Evolutionary conservation across 1,140 invertebrate genomes (phyloP).

Genomic region (Platorchestia sp.): DNA sequence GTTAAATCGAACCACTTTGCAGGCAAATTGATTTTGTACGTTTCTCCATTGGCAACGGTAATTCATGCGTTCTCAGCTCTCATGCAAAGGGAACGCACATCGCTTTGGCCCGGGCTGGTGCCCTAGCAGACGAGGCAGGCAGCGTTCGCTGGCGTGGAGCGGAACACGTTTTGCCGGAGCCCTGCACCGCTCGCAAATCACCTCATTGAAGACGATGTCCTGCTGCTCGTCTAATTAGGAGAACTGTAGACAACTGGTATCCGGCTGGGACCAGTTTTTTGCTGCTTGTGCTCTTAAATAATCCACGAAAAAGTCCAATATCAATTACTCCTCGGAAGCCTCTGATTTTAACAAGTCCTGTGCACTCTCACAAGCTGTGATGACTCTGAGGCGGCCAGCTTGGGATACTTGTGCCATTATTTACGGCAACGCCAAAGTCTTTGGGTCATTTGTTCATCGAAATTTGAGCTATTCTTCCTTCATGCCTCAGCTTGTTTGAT

Average conservation of each 20-base stretch:
- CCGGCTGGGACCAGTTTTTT: conserved; percentile 47
- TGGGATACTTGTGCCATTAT: conserved; percentile 45
- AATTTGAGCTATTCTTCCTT: conserved; percentile 10
- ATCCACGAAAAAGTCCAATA: conserved; percentile 53
- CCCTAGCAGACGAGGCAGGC: neutral
- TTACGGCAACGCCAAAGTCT: conserved; percentile 23
- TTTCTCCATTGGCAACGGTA: neutral
- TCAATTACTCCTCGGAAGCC: conserved; percentile 55
- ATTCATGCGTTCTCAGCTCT: neutral
- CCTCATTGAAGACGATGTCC: conserved; percentile 51
- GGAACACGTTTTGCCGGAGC: conserved; percentile 22
- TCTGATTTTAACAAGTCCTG: conserved; percentile 55
- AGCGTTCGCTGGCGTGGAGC: conserved; percentile 30
- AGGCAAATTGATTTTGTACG: neutral
- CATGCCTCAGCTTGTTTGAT: neutral
- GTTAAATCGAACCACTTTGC: neutral
- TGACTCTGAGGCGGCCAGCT: conserved; percentile 45
- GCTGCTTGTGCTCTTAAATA: conserved; percentile 47
- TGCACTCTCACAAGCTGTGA: conserved; percentile 54
- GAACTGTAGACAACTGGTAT: conserved; percentile 52
- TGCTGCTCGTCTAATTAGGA: conserved; percentile 54
- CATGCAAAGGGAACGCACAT: neutral
- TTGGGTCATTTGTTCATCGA: neutral
- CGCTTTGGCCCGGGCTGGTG: neutral
- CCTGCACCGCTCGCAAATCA: conserved; percentile 39